These are phyloP conservation scores for Penelope pileata DNA, from an alignment of 2,113 vertebrate genomes.

Conservation along the genomic window DNA sequence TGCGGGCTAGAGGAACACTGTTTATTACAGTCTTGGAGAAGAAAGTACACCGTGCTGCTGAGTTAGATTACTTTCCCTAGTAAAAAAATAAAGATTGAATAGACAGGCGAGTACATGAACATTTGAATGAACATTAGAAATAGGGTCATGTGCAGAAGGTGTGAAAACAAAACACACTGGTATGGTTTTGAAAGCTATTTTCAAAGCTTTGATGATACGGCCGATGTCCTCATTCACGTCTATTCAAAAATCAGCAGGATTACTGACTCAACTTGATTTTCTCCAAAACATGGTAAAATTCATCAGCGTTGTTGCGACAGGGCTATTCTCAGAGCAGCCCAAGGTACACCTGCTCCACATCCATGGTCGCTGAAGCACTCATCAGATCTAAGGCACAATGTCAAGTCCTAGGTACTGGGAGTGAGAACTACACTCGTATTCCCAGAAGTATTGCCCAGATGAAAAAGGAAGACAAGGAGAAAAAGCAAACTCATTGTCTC, in stretches of 20 bases:
- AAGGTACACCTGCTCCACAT: neutral
- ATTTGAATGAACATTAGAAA: neutral
- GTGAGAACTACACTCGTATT: neutral
- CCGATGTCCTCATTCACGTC: neutral
- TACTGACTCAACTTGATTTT: neutral
- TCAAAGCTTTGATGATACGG: neutral
- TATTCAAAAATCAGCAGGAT: neutral
- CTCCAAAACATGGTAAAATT: neutral
- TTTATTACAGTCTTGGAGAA: neutral
- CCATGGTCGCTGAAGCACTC: fast-evolving
- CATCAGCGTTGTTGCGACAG: neutral
- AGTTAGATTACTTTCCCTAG: neutral
- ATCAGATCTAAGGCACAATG: neutral
- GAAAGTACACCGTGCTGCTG: neutral
- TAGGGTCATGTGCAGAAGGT: neutral
- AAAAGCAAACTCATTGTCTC: neutral
- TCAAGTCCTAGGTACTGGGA: neutral
- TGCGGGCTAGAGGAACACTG: fast-evolving
- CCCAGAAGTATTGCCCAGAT: neutral
- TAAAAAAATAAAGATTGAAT: neutral
- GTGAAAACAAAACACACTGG: neutral
- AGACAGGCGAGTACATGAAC: neutral
- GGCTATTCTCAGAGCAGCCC: neutral
- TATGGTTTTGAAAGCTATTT: neutral
- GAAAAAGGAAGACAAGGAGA: neutral